Evolutionary conservation across 2,888 invertebrate genomes (phyloP).

Genomic region (Glaucopsyche alexis): DNA sequence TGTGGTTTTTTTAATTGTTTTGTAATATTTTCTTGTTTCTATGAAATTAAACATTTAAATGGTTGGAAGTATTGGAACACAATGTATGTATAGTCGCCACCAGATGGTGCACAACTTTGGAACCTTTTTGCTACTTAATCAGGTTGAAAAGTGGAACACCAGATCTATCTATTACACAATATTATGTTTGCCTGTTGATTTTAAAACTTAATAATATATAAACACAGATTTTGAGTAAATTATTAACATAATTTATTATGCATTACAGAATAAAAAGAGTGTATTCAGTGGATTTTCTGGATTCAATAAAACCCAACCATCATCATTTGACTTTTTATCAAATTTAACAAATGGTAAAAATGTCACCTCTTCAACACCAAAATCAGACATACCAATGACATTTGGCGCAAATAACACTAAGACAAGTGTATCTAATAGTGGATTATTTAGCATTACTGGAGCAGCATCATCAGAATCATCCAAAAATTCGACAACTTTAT

Average conservation of each 20-base stretch:
- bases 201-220: not conserved
- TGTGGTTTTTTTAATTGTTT: too few species aligned
- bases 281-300: conserved; percentile 86
- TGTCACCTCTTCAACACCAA: conserved; percentile 53
- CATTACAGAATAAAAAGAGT: conserved; percentile 73
- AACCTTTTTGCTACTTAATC: too few species aligned
- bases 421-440: conserved; percentile 48
- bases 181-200: not conserved
- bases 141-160: too few species aligned
- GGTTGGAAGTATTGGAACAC: too few species aligned
- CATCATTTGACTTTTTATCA: conserved; percentile 82
- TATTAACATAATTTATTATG: conserved; percentile 33
- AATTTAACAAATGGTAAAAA: conserved; percentile 74
- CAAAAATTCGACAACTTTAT: conserved; percentile 46
- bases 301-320: conserved; percentile 76
- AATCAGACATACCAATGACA: conserved; percentile 49
- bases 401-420: conserved; percentile 54
- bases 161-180: too few species aligned
- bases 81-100: too few species aligned
- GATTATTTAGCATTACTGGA: conserved; percentile 49
- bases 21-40: too few species aligned
- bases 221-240: not conserved
- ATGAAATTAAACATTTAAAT: too few species aligned
- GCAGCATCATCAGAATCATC: conserved; percentile 42
- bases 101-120: too few species aligned